Evolutionary conservation across 1,140 invertebrate genomes (phyloP), one percentile per base, ranked within the genome.

Genomic region (Nasonia vitripennis): DNA sequence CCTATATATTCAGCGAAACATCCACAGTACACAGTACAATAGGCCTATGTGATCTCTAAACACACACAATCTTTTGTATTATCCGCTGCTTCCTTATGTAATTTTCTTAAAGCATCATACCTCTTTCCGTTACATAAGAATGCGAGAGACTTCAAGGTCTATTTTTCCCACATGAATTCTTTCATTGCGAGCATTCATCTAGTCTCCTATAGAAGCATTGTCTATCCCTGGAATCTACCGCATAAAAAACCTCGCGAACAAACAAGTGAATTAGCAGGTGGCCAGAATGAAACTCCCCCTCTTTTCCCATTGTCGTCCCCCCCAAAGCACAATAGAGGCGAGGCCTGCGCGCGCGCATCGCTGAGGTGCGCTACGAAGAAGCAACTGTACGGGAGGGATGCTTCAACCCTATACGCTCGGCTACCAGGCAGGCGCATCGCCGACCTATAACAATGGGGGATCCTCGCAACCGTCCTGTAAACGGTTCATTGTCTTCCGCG

Each of bases 341-440:
- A 74, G 67, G 81, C 70, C 27, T 74, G 45, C 62, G 73, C 34
- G 27, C 48, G 51, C 84, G 73, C 73, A 34, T 51, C 34, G 37
- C 73, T 62, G 67, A 74, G 10, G 23, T 9, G 23, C 10, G n/a
- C 41, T 27, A 77, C 20, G 48, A 48, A 70, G 51, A 27, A 83
- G 77, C 62, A 48, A 78, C 55, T 62, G 55, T 62, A 6, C 83
- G 62, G 84, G 87, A 85, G 85, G 80, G 71, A 77, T 71, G 78
- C 78, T 80, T 79, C 84, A 88, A 87, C 85, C 81, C 71, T 31
- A 86, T 86, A 86, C 81, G 84, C 51, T 73, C 51, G 77, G 73
- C 90, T 91, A 92, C 90, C 91, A 92, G 89, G 91, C 92, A 93
- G 88, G 92, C 93, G 91, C 92, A 92, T 92, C 88, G 89, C 86